These are phyloP conservation scores for Campoletis sonorensis DNA, from an alignment of 1,140 invertebrate species.

Conservation along the genomic window DNA sequence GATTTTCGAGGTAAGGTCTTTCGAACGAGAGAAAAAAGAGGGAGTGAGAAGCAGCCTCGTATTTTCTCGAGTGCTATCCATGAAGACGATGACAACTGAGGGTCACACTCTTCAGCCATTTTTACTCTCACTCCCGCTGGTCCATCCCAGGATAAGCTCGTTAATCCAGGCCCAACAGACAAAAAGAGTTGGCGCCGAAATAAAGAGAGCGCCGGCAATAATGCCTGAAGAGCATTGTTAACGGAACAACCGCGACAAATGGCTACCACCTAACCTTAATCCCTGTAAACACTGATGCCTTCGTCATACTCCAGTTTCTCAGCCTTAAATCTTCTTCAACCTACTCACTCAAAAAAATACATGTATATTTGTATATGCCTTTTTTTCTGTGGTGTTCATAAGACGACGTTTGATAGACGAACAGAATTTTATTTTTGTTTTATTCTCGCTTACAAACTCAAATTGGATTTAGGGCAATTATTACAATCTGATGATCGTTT, in stretches of 20 bases:
- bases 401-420: not conserved
- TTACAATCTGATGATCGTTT: no score
- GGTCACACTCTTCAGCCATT: constrained; percentile 11
- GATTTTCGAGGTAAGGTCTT: not conserved
- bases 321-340: not conserved
- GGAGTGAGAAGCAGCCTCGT: not conserved
- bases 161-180: constrained; percentile 54
- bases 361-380: not conserved
- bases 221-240: constrained; percentile 50
- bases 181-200: constrained; percentile 61
- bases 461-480: no score
- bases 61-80: constrained; percentile 9
- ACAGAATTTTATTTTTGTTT: no score
- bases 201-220: constrained; percentile 53
- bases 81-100: not conserved
- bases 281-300: constrained; percentile 58
- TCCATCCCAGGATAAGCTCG: constrained; percentile 47
- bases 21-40: not conserved
- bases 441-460: no score
- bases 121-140: constrained; percentile 8
- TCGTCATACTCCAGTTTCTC: constrained; percentile 44
- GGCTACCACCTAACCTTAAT: constrained; percentile 47
- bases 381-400: not conserved
- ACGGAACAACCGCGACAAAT: constrained; percentile 37
- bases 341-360: no score